A percentile compares a stretch with the other conserved stretches of the same genome.
phyloP scores from a whole-genome alignment of 92 coral and sea anemone genomes.

The Pocillopora meandrina region DNA sequence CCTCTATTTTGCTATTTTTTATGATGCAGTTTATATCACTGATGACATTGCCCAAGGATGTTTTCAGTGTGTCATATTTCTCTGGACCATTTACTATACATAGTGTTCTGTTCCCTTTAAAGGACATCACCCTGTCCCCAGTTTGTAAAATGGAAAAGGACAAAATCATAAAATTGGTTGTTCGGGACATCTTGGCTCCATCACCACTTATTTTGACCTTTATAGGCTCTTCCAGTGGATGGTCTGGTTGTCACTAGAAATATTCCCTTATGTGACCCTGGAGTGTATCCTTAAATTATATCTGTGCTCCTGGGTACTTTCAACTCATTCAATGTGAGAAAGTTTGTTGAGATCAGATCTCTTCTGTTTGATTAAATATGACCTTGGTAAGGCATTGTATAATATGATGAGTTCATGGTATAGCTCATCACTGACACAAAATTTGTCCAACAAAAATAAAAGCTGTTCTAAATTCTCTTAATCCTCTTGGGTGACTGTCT shows the following conservation, averaged over 20 bases:
- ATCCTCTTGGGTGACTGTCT: background rate
- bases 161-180: slow-evolving; percentile 51
- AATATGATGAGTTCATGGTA: slow-evolving; percentile 55
- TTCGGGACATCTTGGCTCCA: slow-evolving; percentile 64
- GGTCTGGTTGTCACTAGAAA: slow-evolving; percentile 18
- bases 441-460: slow-evolving; percentile 40
- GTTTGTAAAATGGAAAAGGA: slow-evolving; percentile 61
- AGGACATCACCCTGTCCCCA: slow-evolving; percentile 43
- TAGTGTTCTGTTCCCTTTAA: slow-evolving; percentile 60
- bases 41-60: slow-evolving; percentile 20
- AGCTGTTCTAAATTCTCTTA: slow-evolving; percentile 26
- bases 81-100: slow-evolving; percentile 62
- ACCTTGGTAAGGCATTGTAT: slow-evolving; percentile 48
- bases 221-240: slow-evolving; percentile 23
- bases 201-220: slow-evolving; percentile 61
- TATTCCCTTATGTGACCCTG: slow-evolving; percentile 44
- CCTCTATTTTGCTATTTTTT: slow-evolving; percentile 7
- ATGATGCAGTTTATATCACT: slow-evolving; percentile 36
- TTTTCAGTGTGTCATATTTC: slow-evolving; percentile 42
- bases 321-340: slow-evolving; percentile 48
- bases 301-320: slow-evolving; percentile 53
- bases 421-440: slow-evolving; percentile 63
- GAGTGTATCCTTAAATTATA: slow-evolving; percentile 40
- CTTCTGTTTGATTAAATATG: slow-evolving; percentile 68
- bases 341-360: slow-evolving; percentile 46